phyloP scores from a whole-genome alignment of 2,797 vertebrate genomes.

The Ambastaia sidthimunki region DNA sequence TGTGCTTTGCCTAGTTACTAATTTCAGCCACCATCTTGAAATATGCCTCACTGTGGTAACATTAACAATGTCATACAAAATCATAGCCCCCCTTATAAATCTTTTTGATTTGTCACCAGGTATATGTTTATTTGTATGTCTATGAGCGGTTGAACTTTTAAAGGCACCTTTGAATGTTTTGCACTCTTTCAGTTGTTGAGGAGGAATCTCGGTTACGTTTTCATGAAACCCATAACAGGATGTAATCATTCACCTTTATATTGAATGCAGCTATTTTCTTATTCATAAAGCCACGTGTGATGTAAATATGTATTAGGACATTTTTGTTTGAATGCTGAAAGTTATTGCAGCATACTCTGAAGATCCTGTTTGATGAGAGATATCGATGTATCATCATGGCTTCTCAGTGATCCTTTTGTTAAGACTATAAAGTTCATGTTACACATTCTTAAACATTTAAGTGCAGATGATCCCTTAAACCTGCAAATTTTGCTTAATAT shows the following conservation, averaged over 20 bases:
- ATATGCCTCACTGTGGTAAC: constrained; percentile 21
- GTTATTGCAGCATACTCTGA: background rate
- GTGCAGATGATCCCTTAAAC: background rate
- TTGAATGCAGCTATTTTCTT: background rate
- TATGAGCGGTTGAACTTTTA: constrained; percentile 11
- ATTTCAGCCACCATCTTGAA: background rate
- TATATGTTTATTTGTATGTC: background rate
- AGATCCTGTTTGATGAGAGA: background rate
- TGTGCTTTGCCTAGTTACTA: constrained; percentile 10
- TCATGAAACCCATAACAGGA: background rate
- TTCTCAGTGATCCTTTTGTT: background rate
- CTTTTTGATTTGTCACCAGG: background rate
- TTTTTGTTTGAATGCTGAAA: background rate
- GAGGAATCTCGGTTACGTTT: background rate
- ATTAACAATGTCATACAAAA: background rate
- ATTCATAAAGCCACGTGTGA: background rate
- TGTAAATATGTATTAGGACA: background rate
- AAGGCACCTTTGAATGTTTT: constrained; percentile 38
- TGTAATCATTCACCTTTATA: background rate
- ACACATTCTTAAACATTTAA: background rate
- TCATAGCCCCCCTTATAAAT: background rate
- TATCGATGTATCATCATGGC: background rate
- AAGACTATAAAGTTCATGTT: background rate
- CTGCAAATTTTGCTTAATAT: constrained; percentile 1
- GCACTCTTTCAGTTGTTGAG: constrained; percentile 33